Conservation (phyloP, 2,113 vertebrate genomes). For the Gallinago media region DNA sequence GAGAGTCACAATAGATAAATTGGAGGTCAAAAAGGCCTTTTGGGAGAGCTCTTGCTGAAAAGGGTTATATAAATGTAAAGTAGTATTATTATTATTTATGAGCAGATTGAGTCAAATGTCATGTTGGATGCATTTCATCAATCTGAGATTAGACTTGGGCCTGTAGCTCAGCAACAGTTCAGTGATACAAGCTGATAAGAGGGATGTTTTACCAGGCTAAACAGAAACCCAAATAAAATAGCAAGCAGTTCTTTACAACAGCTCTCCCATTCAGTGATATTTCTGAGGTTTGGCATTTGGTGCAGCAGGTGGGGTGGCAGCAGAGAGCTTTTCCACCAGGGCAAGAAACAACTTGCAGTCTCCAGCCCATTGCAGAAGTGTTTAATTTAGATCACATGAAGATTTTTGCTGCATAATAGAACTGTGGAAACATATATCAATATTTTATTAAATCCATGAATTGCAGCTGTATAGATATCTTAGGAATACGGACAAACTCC, state of each 20-base stretch:
- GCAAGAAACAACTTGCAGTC: background rate
- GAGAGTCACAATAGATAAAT: constrained; percentile 46
- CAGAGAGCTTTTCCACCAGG: constrained; percentile 21
- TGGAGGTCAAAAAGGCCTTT: constrained; percentile 53
- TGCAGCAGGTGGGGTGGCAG: constrained; percentile 25
- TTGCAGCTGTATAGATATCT: constrained; percentile 62
- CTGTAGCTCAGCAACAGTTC: constrained; percentile 45
- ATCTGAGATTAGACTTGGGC: constrained; percentile 42
- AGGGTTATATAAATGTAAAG: constrained; percentile 55
- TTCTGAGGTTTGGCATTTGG: constrained; percentile 51
- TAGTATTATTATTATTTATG: constrained; percentile 58
- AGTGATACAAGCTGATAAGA: constrained; percentile 19
- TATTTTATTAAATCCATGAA: constrained; percentile 68
- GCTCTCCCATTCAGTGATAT: background rate
- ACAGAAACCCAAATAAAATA: constrained; percentile 54
- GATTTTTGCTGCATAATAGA: constrained; percentile 17
- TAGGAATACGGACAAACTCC: constrained; percentile 20
- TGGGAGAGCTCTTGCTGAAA: constrained; percentile 40
- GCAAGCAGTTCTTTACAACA: constrained; percentile 11
- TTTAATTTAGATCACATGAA: constrained; percentile 65
- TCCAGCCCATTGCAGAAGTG: background rate
- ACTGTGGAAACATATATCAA: constrained; percentile 36
- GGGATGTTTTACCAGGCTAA: constrained; percentile 63
- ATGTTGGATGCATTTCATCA: constrained; percentile 54
- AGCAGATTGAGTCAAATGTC: constrained; percentile 59